phyloP scores from a whole-genome alignment of 2,797 vertebrate species.

The Gila robusta region DNA sequence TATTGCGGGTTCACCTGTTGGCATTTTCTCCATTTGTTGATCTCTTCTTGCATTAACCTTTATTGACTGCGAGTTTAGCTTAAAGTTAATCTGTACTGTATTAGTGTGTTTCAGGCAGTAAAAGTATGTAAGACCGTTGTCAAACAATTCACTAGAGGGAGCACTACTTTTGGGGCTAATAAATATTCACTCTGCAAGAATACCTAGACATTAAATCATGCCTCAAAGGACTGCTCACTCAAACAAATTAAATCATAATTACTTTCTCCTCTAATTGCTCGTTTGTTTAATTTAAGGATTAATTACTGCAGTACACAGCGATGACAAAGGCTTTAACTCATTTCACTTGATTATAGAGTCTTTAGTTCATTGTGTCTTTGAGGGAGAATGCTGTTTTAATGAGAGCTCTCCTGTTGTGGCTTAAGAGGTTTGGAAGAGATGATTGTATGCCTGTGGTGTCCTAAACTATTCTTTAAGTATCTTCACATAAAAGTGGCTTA shows the following conservation, averaged over 20 bases:
- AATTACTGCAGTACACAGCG: conserved; percentile 36
- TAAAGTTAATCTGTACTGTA: conserved; percentile 9
- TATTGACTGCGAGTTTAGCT: not conserved
- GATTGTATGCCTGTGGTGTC: not conserved
- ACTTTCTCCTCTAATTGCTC: conserved; percentile 48
- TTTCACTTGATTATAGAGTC: conserved; percentile 25
- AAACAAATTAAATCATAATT: conserved; percentile 58
- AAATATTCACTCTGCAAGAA: conserved; percentile 50
- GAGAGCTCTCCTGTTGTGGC: conserved; percentile 19
- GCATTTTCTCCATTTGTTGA: not conserved
- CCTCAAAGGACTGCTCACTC: conserved; percentile 47
- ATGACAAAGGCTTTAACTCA: conserved; percentile 38
- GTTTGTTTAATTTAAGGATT: conserved; percentile 55
- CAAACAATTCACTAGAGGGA: conserved; percentile 45
- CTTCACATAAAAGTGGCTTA: not conserved
- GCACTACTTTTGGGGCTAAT: conserved; percentile 38
- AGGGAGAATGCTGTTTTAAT: not conserved
- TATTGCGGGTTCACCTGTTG: not conserved
- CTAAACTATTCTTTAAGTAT: conserved; percentile 28
- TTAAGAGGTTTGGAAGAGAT: conserved; percentile 8
- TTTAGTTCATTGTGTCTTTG: conserved; percentile 34
- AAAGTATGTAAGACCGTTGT: conserved; percentile 34
- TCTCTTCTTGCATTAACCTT: not conserved
- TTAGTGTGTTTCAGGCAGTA: conserved; percentile 10
- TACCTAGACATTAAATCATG: conserved; percentile 53